Percentiles rank a stretch among this genome's conserved stretches.
Evolutionary conservation across 2,797 vertebrate species (phyloP).

Genomic region (Pempheris klunzingeri): DNA sequence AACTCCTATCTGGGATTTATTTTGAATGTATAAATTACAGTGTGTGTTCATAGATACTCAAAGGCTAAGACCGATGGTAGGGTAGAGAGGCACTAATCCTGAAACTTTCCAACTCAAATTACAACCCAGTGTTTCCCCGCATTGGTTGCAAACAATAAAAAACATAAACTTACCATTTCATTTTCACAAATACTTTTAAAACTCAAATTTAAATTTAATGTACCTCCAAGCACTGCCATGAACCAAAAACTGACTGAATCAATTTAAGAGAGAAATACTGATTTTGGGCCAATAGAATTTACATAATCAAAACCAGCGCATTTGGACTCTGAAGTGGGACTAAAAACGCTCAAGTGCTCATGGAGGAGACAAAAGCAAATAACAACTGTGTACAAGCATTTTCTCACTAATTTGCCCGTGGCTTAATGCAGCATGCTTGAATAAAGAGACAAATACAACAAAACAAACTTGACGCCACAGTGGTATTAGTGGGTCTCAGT

Average conservation of each 20-base stretch:
- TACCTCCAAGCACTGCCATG: constrained; percentile 19
- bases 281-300: constrained; percentile 43
- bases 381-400: constrained; percentile 46
- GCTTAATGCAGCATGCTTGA: constrained; percentile 44
- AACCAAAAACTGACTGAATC: constrained; percentile 33
- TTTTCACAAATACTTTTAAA: constrained; percentile 53
- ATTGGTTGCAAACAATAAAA: constrained; percentile 49
- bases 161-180: constrained; percentile 41
- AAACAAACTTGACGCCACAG: constrained; percentile 59
- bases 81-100: constrained; percentile 41
- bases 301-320: constrained; percentile 52
- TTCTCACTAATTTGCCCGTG: constrained; percentile 54
- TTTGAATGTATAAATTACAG: constrained; percentile 53
- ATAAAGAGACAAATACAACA: constrained; percentile 52
- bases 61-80: constrained; percentile 20
- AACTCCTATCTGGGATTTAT: constrained; percentile 45
- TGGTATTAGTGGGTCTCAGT: constrained; percentile 52
- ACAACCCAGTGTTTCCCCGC: constrained; percentile 22
- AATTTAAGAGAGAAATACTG: constrained; percentile 30
- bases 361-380: constrained; percentile 43
- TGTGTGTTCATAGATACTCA: constrained; percentile 39
- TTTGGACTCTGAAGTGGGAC: constrained; percentile 33
- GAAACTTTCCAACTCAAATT: constrained; percentile 53
- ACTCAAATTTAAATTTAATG: constrained; percentile 27
- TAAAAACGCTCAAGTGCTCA: constrained; percentile 20